Evolutionary conservation across 2,797 vertebrate genomes (phyloP).

Genomic region (Myotis daubentonii): DNA sequence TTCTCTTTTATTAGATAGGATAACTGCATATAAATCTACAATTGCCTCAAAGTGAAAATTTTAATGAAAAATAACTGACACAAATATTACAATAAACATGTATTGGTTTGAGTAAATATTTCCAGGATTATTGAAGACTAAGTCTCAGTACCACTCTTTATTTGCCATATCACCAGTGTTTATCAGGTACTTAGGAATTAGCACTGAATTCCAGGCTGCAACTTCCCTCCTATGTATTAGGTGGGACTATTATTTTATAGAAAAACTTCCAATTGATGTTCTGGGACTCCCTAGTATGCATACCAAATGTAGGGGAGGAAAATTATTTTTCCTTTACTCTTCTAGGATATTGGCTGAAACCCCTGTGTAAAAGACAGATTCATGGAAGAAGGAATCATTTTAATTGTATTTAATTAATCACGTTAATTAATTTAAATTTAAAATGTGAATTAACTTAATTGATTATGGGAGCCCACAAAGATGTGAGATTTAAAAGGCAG

Average conservation of each 20-base stretch:
- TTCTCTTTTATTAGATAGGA: too few relatives aligned
- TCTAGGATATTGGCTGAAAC: neutral
- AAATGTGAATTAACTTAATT: neutral
- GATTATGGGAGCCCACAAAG: neutral
- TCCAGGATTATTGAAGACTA: neutral
- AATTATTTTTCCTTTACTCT: neutral
- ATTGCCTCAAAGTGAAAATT: constrained; percentile 11
- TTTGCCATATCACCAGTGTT: neutral
- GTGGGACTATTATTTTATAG: neutral
- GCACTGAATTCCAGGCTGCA: neutral
- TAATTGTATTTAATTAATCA: neutral
- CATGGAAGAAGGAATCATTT: neutral
- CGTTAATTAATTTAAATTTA: neutral
- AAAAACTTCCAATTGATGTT: neutral
- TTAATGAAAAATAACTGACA: neutral
- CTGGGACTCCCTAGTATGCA: neutral
- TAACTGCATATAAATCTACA: neutral
- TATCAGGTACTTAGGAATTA: neutral
- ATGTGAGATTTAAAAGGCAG: neutral
- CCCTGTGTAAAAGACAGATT: neutral
- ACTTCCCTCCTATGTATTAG: neutral
- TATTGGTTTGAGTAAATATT: neutral
- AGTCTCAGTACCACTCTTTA: neutral
- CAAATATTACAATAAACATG: neutral
- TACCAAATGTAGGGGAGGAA: neutral